Conservation (phyloP, 1,140 invertebrate species). For the Atopsyche davidsoni region DNA sequence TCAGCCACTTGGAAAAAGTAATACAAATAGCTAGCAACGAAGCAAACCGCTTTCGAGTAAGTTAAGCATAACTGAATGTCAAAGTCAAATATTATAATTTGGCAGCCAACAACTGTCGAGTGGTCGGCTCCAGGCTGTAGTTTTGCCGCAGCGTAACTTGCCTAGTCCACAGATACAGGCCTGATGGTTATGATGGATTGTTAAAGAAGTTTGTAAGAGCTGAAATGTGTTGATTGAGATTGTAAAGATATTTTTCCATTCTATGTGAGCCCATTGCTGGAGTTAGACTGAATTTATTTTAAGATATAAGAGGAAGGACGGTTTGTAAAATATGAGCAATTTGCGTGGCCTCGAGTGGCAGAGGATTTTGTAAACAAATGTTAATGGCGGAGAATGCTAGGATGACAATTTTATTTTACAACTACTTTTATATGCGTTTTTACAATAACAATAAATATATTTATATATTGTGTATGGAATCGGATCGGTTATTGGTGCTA, state of each 20-base stretch:
- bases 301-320: conserved; percentile 18
- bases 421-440: conserved; percentile 30
- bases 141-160: no score
- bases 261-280: conserved; percentile 23
- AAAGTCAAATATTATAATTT: no score
- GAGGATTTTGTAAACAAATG: not conserved
- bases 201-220: no score
- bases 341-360: not conserved
- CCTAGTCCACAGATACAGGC: no score
- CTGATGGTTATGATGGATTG: no score
- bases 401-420: conserved; percentile 30
- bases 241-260: no score
- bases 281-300: conserved; percentile 32
- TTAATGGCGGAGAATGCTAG: conserved; percentile 16
- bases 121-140: no score
- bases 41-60: no score
- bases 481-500: conserved; percentile 31
- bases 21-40: no score
- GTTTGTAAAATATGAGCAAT: conserved; percentile 1
- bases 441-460: conserved; percentile 28
- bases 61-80: no score
- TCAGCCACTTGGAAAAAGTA: not conserved
- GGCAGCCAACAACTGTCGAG: no score
- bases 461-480: conserved; percentile 28
- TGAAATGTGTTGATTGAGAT: no score